phyloP scores from a whole-genome alignment of 2,113 vertebrate genomes.

The Sapajus apella region DNA sequence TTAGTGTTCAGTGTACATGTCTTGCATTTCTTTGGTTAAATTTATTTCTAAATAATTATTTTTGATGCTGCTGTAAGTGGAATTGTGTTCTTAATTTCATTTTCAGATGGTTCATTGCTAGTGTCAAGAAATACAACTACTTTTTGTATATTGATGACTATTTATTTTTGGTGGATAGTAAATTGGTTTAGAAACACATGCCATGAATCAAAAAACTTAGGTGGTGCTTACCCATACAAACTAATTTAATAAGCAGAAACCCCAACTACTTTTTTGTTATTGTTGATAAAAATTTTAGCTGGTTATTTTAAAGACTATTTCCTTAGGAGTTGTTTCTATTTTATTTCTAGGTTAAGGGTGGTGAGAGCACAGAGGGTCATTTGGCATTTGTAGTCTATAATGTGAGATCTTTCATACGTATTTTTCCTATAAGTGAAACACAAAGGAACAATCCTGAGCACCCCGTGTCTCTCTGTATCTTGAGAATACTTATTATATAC shows the following conservation, averaged over 20 bases:
- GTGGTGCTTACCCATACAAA: neutral
- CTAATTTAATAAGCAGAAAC: neutral
- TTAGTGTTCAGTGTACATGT: neutral
- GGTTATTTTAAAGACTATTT: neutral
- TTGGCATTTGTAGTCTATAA: neutral
- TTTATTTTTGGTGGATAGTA: neutral
- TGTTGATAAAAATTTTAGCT: constrained; percentile 3
- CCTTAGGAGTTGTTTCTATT: neutral
- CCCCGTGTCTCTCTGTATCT: neutral
- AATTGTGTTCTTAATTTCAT: constrained; percentile 3
- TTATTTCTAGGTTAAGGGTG: neutral
- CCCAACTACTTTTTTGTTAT: neutral
- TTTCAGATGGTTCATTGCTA: neutral
- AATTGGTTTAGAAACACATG: neutral
- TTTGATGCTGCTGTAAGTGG: neutral
- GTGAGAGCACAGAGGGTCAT: neutral
- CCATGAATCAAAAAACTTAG: neutral
- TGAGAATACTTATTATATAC: neutral
- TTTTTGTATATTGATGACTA: neutral
- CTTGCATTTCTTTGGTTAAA: neutral
- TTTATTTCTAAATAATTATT: constrained; percentile 17
- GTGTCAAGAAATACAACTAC: neutral
- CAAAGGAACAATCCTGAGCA: neutral
- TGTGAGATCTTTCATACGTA: neutral
- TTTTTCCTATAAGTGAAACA: constrained; percentile 35